Conservation (phyloP, 1,140 invertebrate genomes). For the Eufriesea mexicana region DNA sequence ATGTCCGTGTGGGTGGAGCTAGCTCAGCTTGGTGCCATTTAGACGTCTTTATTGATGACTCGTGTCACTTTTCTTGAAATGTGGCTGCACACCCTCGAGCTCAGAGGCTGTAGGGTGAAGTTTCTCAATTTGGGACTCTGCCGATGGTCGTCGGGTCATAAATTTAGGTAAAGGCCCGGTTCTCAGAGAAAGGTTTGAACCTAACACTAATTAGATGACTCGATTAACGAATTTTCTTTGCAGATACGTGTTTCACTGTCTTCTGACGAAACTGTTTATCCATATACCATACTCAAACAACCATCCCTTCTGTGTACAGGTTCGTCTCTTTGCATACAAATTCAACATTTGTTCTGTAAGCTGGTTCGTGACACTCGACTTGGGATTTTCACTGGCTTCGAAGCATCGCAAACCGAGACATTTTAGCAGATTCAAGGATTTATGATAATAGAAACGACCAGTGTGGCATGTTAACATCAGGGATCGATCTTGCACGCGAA, state of each 20-base stretch:
- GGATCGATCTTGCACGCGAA: too few relatives aligned
- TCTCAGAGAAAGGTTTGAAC: background rate
- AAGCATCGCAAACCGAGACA: too few relatives aligned
- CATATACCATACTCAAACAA: background rate
- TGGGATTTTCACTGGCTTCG: too few relatives aligned
- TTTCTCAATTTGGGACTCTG: background rate
- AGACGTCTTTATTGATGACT: background rate
- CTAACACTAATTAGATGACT: background rate
- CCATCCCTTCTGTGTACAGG: background rate
- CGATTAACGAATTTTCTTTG: background rate
- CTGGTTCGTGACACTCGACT: too few relatives aligned
- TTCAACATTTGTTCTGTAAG: too few relatives aligned
- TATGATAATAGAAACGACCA: too few relatives aligned
- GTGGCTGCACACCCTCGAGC: background rate
- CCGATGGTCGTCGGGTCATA: background rate
- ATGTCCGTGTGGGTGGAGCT: too few relatives aligned
- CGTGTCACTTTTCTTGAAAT: background rate
- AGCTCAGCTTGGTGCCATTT: too few relatives aligned
- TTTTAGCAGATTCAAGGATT: too few relatives aligned
- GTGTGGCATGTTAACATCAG: too few relatives aligned
- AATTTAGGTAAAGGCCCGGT: background rate
- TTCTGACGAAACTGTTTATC: background rate
- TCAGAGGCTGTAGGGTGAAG: background rate
- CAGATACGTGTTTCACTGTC: background rate
- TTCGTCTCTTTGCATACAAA: too few relatives aligned